Conservation (phyloP, 2,888 invertebrate species). For the Melitaea athalia region DNA sequence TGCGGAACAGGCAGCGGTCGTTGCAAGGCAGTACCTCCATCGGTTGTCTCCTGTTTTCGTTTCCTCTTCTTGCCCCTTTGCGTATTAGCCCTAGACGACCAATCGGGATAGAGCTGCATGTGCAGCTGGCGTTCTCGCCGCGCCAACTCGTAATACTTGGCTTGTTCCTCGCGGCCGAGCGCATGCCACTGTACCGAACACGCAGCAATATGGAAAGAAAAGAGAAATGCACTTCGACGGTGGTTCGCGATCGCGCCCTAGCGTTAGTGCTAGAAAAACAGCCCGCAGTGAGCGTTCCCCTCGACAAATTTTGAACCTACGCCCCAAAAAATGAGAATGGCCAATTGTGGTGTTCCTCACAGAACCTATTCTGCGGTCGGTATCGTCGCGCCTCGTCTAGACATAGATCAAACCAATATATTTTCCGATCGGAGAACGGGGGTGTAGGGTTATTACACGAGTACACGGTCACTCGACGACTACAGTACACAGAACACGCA, state of each 20-base stretch:
- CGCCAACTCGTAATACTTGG: conserved; percentile 99
- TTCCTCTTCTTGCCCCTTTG: conserved; percentile 99
- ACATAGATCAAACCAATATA: conserved; percentile 81
- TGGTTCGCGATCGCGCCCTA: conserved; percentile 74
- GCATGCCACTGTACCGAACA: conserved; percentile 97
- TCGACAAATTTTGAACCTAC: conserved; percentile 75
- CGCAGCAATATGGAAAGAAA: conserved; percentile 69
- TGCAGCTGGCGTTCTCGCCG: conserved; percentile 99
- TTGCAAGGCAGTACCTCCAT: conserved; percentile 92
- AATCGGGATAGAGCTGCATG: conserved; percentile 99
- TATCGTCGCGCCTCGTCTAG: conserved; percentile 74
- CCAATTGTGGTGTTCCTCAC: conserved; percentile 79
- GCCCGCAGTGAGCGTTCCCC: conserved; percentile 80
- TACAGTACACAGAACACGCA: conserved; percentile 79
- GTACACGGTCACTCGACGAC: conserved; percentile 79
- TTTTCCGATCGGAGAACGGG: conserved; percentile 64
- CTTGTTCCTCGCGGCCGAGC: conserved; percentile 99
- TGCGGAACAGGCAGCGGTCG: conserved; percentile 55
- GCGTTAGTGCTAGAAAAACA: conserved; percentile 87
- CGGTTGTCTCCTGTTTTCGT: conserved; percentile 98
- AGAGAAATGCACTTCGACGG: conserved; percentile 80
- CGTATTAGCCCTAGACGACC: conserved; percentile 99
- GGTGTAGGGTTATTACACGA: conserved; percentile 67
- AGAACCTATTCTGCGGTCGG: conserved; percentile 83
- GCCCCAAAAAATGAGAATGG: conserved; percentile 71